A percentile compares a stretch with the other conserved stretches of the same genome.
phyloP scores from a whole-genome alignment of 2,888 invertebrate genomes.

The Philhelius pedissequus region DNA sequence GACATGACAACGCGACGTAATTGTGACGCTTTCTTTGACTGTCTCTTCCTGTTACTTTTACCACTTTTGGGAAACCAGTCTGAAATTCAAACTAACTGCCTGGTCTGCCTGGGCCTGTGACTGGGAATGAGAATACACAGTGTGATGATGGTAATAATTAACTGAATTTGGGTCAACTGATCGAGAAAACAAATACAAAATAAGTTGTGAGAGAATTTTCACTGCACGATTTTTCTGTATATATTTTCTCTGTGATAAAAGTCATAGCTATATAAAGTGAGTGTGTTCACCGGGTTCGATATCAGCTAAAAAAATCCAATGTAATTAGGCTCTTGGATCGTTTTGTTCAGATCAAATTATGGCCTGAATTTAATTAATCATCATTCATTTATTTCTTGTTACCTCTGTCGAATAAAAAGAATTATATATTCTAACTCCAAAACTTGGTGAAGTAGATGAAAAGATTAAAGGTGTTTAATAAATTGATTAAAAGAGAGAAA shows the following conservation, averaged over 20 bases:
- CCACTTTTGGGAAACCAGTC: constrained; percentile 53
- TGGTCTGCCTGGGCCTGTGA: not conserved
- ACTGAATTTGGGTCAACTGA: constrained; percentile 58
- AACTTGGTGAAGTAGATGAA: not conserved
- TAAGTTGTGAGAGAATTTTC: constrained; percentile 54
- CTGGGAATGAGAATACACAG: constrained; percentile 36
- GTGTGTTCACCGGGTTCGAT: not conserved
- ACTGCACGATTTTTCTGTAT: constrained; percentile 40
- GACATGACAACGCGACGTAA: not conserved
- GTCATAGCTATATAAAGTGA: not conserved
- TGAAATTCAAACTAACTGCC: constrained; percentile 5
- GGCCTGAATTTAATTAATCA: constrained; percentile 17
- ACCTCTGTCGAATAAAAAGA: not conserved
- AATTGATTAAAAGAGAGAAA: no score
- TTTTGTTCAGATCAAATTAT: constrained; percentile 2
- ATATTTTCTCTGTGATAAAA: not conserved
- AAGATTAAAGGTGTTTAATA: not conserved
- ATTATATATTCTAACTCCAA: not conserved
- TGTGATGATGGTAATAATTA: constrained; percentile 59
- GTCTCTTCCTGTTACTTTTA: constrained; percentile 41
- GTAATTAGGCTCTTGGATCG: not conserved
- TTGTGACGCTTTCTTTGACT: constrained; percentile 43
- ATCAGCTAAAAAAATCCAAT: not conserved
- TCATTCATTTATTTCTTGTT: not conserved
- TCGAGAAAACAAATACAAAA: constrained; percentile 20